A percentile compares a stretch with the other conserved stretches of the same genome.
Evolutionary conservation across 23 tunicate species (phyloP).

Genomic region (Ciona savignyi): DNA sequence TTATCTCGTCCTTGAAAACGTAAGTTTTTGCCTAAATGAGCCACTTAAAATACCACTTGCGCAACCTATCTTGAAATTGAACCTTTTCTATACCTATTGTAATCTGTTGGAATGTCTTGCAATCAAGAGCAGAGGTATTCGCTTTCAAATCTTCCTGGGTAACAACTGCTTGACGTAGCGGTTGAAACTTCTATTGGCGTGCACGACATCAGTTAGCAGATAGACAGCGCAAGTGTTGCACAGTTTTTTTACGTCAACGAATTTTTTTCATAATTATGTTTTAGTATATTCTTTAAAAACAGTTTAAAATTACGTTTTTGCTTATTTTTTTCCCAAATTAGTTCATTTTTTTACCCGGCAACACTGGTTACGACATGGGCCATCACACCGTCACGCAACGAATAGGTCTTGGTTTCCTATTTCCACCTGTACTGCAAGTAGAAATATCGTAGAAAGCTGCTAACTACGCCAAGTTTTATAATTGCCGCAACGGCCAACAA

Average conservation of each 20-base stretch:
- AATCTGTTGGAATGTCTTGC: neutral
- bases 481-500: neutral
- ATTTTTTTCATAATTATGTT: too few species aligned
- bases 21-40: neutral
- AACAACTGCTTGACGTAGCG: neutral
- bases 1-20: too few species aligned
- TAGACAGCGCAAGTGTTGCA: neutral
- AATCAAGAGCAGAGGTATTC: neutral
- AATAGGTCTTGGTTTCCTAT: conserved; percentile 38
- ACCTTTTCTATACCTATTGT: neutral
- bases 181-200: neutral
- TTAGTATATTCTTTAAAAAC: too few species aligned
- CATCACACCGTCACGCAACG: conserved; percentile 14
- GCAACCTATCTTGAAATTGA: neutral
- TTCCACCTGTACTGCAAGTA: conserved; percentile 10
- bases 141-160: neutral
- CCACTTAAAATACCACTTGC: neutral
- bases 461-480: neutral
- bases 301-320: neutral
- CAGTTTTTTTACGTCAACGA: neutral
- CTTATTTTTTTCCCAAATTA: too few species aligned
- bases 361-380: conserved; percentile 1
- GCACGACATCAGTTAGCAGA: conserved; percentile 1
- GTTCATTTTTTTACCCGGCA: neutral
- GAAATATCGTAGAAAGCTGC: neutral